Base-by-base conservation (phyloP, 2,797 vertebrate genomes). In the Girardinus metallicus region DNA sequence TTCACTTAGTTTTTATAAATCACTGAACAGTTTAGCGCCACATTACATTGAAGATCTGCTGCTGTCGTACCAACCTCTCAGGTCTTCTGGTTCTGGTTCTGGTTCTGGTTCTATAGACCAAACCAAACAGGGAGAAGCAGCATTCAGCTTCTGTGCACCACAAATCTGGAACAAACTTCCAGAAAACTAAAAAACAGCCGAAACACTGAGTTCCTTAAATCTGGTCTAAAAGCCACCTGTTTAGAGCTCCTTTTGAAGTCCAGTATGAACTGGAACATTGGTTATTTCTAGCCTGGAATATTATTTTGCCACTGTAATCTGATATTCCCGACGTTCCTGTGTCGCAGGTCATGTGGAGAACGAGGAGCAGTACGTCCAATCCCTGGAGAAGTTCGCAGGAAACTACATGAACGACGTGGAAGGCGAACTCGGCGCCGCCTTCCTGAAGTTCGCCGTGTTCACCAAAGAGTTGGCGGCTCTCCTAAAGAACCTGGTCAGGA, bases 401-500 rank as follows among this genome's bases (percentile, higher is more conserved):
- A 96, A 96, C 92, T 97, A 94, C 18, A 92, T 97, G 70, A 93
- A 92, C 93, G 93, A 96, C 77, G 97, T 98, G 1, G 97, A 99
- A 83, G 92, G 94, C 0, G 96, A 97, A 53, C 94, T 99, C 73
- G 97, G 97, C 51, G 92, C 96, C 3, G 96, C 97, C 0, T 99
- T 99, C 94, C 93, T 97, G 76, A 98, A 96, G 91, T 99, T 99
- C 87, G 94, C 97, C 0, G 93, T 96, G 70, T 98, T 98, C 89
- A 98, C 98, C 82, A 99, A 96, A 93, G 98, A 99, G 92, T 90
- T 99, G 88, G 95, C 97, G 7, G 97, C 97, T 16, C 98, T 99
- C 87, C 98, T 99, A 94, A 99, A 99, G 89, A 99, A 99, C 95
- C 94, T 99, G 97, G 98, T 99, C 92, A 97, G 96, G 0, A 26